Conservation (phyloP, 2,113 vertebrate species). For the Lontra canadensis region DNA sequence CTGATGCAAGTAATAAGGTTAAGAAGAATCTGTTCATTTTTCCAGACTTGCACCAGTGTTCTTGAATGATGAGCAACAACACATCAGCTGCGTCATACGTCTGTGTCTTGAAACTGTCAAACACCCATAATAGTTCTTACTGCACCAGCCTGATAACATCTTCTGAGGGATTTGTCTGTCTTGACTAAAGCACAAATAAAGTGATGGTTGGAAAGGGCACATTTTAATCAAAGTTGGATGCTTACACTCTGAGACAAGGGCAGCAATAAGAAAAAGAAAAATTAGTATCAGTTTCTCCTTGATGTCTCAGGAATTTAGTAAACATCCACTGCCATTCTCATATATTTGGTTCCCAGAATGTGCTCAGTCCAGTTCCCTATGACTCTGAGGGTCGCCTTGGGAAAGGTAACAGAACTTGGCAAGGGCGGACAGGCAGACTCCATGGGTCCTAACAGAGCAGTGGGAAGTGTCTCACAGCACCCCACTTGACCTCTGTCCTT, state of each 20-base stretch:
- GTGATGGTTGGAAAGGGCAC: not conserved
- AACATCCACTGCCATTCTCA: not conserved
- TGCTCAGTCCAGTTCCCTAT: not conserved
- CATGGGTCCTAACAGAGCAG: not conserved
- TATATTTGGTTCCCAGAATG: not conserved
- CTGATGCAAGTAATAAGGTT: not conserved
- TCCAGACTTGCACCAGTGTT: not conserved
- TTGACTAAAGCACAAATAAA: slow-evolving; percentile 61
- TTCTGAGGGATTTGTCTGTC: slow-evolving; percentile 36
- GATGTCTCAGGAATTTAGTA: not conserved
- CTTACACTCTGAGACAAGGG: slow-evolving; percentile 30
- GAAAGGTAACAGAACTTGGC: not conserved
- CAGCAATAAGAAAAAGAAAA: slow-evolving; percentile 44
- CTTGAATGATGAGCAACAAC: slow-evolving; percentile 21
- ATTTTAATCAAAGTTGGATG: slow-evolving; percentile 66
- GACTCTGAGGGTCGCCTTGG: not conserved
- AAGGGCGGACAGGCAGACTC: not conserved
- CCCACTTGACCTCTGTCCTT: not conserved
- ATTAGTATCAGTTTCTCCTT: not conserved
- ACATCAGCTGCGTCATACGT: not conserved
- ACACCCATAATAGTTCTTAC: slow-evolving; percentile 12
- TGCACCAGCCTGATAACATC: not conserved
- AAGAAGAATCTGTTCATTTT: slow-evolving; percentile 10
- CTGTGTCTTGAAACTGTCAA: slow-evolving; percentile 51
- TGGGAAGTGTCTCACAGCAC: not conserved